Evolutionary conservation across 2,797 vertebrate genomes (phyloP).

Genomic region (Dicrostonyx torquatus): DNA sequence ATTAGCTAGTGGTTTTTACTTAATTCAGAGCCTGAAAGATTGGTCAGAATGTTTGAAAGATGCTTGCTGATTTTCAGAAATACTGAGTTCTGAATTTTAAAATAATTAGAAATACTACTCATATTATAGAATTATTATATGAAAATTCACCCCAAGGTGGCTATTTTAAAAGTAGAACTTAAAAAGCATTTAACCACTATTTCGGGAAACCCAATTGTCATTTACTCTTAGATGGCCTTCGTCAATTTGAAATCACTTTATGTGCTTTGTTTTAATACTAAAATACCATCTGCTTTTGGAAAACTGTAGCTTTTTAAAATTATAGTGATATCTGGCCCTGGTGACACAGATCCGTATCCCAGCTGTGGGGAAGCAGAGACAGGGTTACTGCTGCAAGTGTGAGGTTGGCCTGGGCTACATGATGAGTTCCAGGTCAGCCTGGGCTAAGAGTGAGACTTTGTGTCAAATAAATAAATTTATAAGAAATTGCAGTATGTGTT

Average conservation of each 20-base stretch:
- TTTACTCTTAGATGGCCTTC: neutral
- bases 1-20: conserved; percentile 31
- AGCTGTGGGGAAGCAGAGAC: neutral
- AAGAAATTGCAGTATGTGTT: neutral
- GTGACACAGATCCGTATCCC: neutral
- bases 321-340: neutral
- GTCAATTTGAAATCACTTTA: conserved; percentile 5
- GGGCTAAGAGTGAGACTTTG: neutral
- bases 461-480: neutral
- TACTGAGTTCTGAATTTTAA: conserved; percentile 37
- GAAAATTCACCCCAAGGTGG: neutral
- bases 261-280: neutral
- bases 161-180: conserved; percentile 40
- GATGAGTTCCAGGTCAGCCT: neutral
- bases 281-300: neutral
- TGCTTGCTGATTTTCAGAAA: conserved; percentile 39
- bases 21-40: conserved; percentile 1
- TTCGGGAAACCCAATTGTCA: neutral
- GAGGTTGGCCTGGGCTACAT: neutral
- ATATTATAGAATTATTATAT: conserved; percentile 12
- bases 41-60: conserved; percentile 25
- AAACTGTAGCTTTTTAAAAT: neutral
- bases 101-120: conserved; percentile 27
- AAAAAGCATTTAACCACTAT: neutral
- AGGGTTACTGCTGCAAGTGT: neutral